Evolutionary conservation across 2,113 vertebrate genomes (phyloP).

Genomic region (Macquaria australasica): DNA sequence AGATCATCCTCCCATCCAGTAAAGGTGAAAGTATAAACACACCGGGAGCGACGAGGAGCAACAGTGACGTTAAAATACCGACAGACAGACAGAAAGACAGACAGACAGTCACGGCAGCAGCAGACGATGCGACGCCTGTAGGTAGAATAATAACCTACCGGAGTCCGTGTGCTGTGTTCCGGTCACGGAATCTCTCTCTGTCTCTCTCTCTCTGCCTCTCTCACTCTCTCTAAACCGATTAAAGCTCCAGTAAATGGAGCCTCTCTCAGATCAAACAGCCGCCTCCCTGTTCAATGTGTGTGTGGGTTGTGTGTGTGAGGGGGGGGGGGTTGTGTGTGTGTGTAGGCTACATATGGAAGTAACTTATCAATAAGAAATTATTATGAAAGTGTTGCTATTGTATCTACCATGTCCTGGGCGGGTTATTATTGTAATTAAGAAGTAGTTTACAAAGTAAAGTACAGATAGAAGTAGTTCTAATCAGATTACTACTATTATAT

Average conservation of each 20-base stretch:
- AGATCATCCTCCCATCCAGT: constrained; percentile 20
- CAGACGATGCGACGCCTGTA: neutral
- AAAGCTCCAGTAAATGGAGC: constrained; percentile 31
- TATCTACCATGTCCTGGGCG: no score
- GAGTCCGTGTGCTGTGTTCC: constrained; percentile 12
- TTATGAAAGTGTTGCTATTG: no score
- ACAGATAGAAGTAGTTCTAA: no score
- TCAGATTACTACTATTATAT: no score
- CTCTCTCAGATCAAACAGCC: constrained; percentile 23
- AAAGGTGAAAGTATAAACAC: neutral
- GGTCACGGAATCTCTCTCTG: constrained; percentile 27
- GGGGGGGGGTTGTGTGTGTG: constrained; percentile 11
- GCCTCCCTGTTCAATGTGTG: neutral
- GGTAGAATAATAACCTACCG: neutral
- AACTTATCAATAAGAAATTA: no score
- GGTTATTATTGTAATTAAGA: no score
- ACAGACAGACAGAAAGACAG: neutral
- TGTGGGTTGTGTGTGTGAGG: constrained; percentile 4
- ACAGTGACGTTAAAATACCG: neutral
- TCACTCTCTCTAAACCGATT: constrained; percentile 19
- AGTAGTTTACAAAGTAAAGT: no score
- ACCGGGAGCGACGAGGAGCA: neutral
- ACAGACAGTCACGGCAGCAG: neutral
- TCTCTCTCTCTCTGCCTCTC: neutral
- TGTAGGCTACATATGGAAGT: neutral